These are phyloP conservation scores for Polydrusus cervinus DNA, from an alignment of 2,888 invertebrate species.

Conservation along the genomic window DNA sequence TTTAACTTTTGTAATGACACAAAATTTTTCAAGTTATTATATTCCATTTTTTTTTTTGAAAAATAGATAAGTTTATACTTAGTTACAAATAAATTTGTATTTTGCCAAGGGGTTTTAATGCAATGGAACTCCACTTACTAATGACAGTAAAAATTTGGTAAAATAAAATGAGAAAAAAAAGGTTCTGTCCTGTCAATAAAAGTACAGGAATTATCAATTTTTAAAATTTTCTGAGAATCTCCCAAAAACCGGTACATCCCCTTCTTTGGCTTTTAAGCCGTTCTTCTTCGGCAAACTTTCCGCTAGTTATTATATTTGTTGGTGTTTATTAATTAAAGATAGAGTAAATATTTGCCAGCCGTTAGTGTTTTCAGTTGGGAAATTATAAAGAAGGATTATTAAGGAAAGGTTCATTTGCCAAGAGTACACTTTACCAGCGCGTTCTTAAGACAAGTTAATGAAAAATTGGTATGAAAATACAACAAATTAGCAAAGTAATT, in stretches of 20 bases:
- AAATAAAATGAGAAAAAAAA: no score
- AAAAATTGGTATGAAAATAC: conserved; percentile 3
- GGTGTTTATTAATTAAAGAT: conserved; percentile 61
- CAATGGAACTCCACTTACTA: no score
- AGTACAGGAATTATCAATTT: no score
- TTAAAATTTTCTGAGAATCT: conserved; percentile 22
- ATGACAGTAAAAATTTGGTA: no score
- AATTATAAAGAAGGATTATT: conserved; percentile 55
- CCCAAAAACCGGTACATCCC: conserved; percentile 13
- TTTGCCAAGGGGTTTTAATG: no score
- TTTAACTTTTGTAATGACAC: no score
- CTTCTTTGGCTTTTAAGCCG: conserved; percentile 44
- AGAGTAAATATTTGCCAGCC: conserved; percentile 57
- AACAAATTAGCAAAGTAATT: background rate
- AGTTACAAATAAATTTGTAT: no score
- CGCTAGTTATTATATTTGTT: conserved; percentile 57
- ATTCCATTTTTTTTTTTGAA: no score
- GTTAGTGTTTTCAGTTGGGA: conserved; percentile 53
- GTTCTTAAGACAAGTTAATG: background rate
- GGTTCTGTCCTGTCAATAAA: no score
- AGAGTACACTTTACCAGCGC: background rate
- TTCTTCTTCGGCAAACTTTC: conserved; percentile 48
- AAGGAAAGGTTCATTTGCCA: conserved; percentile 46
- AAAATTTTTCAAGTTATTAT: no score
- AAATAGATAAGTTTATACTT: no score